Percentiles rank a stretch among this genome's conserved stretches.
Conservation (phyloP, 2,888 invertebrate genomes). For the Scaptomyza tumidula region DNA sequence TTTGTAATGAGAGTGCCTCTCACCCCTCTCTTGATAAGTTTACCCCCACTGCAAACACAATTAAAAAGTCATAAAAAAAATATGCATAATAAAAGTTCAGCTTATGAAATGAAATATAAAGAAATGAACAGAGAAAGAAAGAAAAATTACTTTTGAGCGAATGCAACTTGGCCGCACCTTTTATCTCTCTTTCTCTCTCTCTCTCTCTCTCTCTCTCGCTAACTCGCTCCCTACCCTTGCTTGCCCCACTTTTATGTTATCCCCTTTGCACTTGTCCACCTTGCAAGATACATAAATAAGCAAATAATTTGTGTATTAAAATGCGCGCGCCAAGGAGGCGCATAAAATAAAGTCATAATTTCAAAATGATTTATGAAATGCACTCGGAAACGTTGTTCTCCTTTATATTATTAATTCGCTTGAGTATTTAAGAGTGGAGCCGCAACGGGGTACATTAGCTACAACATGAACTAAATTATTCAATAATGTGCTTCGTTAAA, state of each 20-base stretch:
- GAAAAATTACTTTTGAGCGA: constrained; percentile 25
- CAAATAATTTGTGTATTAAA: constrained; percentile 73
- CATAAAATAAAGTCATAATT: constrained; percentile 77
- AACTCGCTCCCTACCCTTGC: neutral
- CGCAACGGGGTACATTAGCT: neutral
- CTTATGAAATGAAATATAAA: constrained; percentile 21
- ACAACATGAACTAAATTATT: neutral
- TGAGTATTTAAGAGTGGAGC: neutral
- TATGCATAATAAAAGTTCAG: constrained; percentile 36
- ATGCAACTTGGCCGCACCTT: constrained; percentile 51
- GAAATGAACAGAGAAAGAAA: constrained; percentile 3
- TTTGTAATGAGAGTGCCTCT: constrained; percentile 48
- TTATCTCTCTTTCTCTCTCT: neutral
- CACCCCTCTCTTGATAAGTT: constrained; percentile 7
- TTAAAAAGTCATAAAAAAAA: constrained; percentile 68
- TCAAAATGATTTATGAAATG: constrained; percentile 75
- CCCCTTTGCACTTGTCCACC: neutral
- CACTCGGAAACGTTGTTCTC: constrained; percentile 34
- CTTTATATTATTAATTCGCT: constrained; percentile 3
- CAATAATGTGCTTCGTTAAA: no score
- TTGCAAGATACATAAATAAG: constrained; percentile 62
- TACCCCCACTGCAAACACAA: constrained; percentile 37
- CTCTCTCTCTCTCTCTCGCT: neutral
- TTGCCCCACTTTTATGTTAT: neutral
- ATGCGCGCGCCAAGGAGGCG: constrained; percentile 61